A percentile compares a stretch with the other conserved stretches of the same genome.
These are phyloP conservation scores for Alectoris magna DNA, from an alignment of 2,797 vertebrate genomes.

Conservation along the genomic window DNA sequence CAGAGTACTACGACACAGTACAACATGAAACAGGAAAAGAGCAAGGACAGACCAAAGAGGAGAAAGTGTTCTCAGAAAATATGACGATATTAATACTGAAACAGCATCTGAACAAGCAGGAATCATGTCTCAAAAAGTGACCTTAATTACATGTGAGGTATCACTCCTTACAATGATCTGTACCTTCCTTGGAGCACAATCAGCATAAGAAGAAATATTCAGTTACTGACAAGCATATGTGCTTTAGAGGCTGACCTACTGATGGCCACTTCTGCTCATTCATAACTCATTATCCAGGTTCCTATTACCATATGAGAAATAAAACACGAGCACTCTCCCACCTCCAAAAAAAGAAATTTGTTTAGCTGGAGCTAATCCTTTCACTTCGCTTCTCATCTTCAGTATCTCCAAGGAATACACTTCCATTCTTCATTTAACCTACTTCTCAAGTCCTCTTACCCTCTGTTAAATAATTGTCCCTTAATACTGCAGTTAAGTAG, in stretches of 20 bases:
- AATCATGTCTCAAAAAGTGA: background rate
- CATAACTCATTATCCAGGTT: background rate
- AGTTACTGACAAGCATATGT: background rate
- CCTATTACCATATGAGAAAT: background rate
- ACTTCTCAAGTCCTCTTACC: rapidly evolving
- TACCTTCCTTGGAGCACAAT: background rate
- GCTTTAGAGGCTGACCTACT: background rate
- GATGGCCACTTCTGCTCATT: background rate
- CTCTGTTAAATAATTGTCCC: background rate
- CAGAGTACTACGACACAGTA: background rate
- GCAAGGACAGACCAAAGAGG: background rate
- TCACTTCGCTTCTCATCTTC: background rate
- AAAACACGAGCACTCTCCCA: background rate
- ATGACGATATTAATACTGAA: background rate
- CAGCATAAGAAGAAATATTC: background rate
- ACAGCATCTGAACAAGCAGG: background rate
- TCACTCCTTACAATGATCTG: background rate
- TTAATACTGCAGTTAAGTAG: background rate
- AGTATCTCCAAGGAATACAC: background rate
- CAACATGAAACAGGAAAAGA: background rate
- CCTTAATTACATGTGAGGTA: background rate
- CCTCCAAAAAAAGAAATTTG: background rate
- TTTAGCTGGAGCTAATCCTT: background rate
- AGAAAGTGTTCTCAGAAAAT: background rate
- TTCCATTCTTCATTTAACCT: background rate